Base-by-base conservation (phyloP, 2,888 invertebrate species). In the Ornithoptera priamus region DNA sequence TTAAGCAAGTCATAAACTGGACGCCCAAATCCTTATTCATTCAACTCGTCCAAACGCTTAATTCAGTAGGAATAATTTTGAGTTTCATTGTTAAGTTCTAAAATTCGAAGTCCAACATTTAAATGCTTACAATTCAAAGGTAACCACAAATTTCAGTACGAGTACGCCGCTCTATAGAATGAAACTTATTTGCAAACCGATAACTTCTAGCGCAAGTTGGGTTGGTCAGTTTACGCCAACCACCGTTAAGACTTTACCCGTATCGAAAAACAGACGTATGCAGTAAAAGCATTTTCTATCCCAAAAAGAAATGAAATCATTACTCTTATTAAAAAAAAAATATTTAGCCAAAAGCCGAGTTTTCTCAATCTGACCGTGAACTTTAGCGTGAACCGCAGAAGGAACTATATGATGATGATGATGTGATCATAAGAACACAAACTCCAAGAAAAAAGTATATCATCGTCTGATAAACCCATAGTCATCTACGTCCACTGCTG, bases 111-210 rank as follows among this genome's bases (percentile, higher is more conserved):
- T 87, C 88, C 85, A 87, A 89, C 90, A 88, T 91, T 89, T 88
- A 89, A 90, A 90, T 89, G 89, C 90, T 90, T 90, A 90, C 90
- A 89, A 89, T 90, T 89, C 90, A 91, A 90, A 90, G 90, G 91
- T 90, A 90, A 89, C 90, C 90, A 84, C 91, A 90, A 90, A 90
- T 88, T 90, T 90, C 78, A 86, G 85, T 88, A 90, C 85, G 88
- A 90, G 87, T 88, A 85, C 88, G 87, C 81, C 79, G 81, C 81
- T 83, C 85, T 85, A 87, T 88, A 87, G 88, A 87, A 88, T 81
- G 82, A 84, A 90, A 90, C 87, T 90, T 90, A 90, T 90, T 90
- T 86, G 89, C 87, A 88, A 89, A 89, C 90, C 85, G 83, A 89
- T 90, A 90, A 91, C 88, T 91, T 90, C 90, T 85, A 82, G 83